phyloP scores from a whole-genome alignment of 2,113 vertebrate genomes.

The Cynocephalus volans region DNA sequence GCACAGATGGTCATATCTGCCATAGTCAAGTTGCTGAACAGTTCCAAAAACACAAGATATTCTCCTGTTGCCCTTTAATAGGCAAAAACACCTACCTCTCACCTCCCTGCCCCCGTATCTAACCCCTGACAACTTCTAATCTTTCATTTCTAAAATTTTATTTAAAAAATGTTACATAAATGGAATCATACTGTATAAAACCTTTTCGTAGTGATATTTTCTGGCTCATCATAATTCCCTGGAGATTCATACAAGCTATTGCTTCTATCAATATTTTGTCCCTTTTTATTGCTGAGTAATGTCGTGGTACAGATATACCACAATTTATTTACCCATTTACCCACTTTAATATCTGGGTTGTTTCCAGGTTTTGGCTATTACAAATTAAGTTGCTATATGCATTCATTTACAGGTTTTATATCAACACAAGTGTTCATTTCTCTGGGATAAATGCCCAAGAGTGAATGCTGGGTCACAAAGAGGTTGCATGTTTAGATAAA shows the following conservation, averaged over 20 bases:
- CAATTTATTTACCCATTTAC: neutral
- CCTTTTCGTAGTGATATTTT: neutral
- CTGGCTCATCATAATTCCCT: neutral
- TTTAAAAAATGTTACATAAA: constrained; percentile 34
- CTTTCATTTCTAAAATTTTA: constrained; percentile 14
- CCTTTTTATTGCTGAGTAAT: neutral
- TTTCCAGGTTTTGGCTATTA: neutral
- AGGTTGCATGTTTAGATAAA: neutral
- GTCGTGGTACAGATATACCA: neutral
- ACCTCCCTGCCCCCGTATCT: neutral
- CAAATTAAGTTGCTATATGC: neutral
- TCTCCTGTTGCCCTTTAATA: neutral
- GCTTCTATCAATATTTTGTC: neutral
- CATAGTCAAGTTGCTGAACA: neutral
- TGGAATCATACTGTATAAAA: neutral
- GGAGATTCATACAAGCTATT: neutral
- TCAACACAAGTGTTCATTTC: neutral
- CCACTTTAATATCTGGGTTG: neutral
- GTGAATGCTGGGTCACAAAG: neutral
- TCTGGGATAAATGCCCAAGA: neutral
- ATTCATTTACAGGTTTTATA: neutral
- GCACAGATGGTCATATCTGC: neutral
- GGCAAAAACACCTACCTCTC: neutral
- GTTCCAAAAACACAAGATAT: constrained; percentile 19
- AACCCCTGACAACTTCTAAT: neutral